Evolutionary conservation across 2,888 invertebrate species (phyloP), one percentile per base, ranked within the genome.

Genomic region (Hydropsyche betteni): DNA sequence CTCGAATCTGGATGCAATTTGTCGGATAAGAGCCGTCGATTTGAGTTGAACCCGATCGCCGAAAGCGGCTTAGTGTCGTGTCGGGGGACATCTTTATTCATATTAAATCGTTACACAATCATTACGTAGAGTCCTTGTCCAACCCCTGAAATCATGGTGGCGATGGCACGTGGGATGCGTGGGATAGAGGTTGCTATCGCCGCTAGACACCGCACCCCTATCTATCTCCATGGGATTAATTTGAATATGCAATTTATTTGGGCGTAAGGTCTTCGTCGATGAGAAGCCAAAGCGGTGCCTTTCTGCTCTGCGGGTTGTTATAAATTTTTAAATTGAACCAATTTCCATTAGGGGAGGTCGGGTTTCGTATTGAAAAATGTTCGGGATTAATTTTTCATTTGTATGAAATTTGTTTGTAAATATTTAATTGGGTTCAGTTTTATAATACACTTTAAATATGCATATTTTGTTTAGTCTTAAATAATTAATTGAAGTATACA

Each of bases 171-270:
- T 14, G 58, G 58, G 58, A 58, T 58, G 16, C 58, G 16, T 16
- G 58, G 58, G 58, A 58, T 58, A 8, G 44, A 10, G 10, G 44
- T 44, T 10, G 44, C 14, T 16, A 58, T 58, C 58, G 58, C 58
- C 8, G 16, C 16, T n/a, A 58, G 58, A 58, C 58, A 58, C 58
- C 14, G 58, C 16, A 58, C 64, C 64, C 61, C 64, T 34, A 64
- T 73, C 73, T 77, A 75, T 74, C 68, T 53, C 72, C 69, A 24
- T 44, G 61, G 38, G 73, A 76, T 73, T 74, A 75, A 78, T 78
- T 78, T 76, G 76, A 78, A 78, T 78, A 78, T 71, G 68, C 74
- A 76, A 78, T 76, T 78, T 76, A 78, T 69, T 53, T 70, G 61
- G 38, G 38, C 50, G 10, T 16, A 24, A 50, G 53, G 70, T 70